A percentile compares a stretch with the other conserved stretches of the same genome.
phyloP scores from a whole-genome alignment of 2,113 vertebrate species.

The Illadopsis cleaveri region DNA sequence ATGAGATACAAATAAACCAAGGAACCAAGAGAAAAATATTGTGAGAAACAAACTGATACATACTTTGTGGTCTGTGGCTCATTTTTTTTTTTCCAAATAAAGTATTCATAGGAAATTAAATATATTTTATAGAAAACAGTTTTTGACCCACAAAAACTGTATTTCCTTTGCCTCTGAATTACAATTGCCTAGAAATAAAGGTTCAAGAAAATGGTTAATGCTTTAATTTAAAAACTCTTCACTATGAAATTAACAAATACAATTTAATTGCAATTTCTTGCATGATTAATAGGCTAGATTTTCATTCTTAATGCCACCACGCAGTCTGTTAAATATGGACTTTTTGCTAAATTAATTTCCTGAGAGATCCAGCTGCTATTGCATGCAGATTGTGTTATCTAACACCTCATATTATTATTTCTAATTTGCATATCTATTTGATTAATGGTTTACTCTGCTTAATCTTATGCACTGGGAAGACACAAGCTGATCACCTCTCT shows the following conservation, averaged over 20 bases:
- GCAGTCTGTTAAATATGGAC: slow-evolving; percentile 57
- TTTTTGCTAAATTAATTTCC: slow-evolving; percentile 74
- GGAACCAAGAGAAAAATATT: not conserved
- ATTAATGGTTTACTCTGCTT: slow-evolving; percentile 69
- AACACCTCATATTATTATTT: slow-evolving; percentile 65
- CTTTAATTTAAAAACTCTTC: slow-evolving; percentile 55
- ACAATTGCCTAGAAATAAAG: not conserved
- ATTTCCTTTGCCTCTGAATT: not conserved
- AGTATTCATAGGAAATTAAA: not conserved
- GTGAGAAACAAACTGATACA: not conserved
- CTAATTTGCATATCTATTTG: slow-evolving; percentile 70
- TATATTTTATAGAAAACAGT: not conserved
- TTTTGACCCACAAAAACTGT: not conserved
- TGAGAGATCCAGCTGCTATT: slow-evolving; percentile 68
- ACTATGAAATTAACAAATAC: slow-evolving; percentile 63
- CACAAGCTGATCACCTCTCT: slow-evolving; percentile 17
- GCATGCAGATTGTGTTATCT: slow-evolving; percentile 60
- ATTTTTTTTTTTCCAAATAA: not conserved
- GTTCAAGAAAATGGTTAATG: slow-evolving; percentile 42
- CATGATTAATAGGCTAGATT: slow-evolving; percentile 73
- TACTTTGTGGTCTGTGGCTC: not conserved
- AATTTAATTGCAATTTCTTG: slow-evolving; percentile 65
- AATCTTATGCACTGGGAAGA: slow-evolving; percentile 48
- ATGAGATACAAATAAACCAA: not conserved
- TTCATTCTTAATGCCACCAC: slow-evolving; percentile 66